phyloP scores from a whole-genome alignment of 2,113 vertebrate species.

The Colinus virginianus region DNA sequence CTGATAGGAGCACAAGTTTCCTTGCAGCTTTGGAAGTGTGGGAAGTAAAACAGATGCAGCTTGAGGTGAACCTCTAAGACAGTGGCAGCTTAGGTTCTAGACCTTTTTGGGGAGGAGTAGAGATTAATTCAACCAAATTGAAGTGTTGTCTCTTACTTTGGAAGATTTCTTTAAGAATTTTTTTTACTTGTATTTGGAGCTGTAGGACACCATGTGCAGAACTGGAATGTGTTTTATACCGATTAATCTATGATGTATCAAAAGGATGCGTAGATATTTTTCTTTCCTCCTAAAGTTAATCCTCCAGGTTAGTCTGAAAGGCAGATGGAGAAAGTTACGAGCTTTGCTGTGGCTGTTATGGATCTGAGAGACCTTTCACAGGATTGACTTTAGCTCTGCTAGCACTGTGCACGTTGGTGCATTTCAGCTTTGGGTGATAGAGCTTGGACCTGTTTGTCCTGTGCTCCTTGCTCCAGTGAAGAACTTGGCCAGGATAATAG shows the following conservation, averaged over 20 bases:
- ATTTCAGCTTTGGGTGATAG: not conserved
- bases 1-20: not conserved
- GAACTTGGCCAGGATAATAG: not conserved
- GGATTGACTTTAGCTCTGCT: not conserved
- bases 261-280: not conserved
- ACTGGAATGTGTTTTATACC: not conserved
- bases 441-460: not conserved
- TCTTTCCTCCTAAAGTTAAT: slow-evolving; percentile 1
- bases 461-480: not conserved
- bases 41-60: not conserved
- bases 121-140: not conserved
- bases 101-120: not conserved
- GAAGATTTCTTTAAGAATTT: not conserved
- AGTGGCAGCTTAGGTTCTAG: not conserved
- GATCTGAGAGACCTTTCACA: not conserved
- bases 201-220: not conserved
- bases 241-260: not conserved
- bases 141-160: not conserved
- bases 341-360: not conserved
- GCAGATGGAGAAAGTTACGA: not conserved
- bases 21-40: not conserved
- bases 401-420: rapidly evolving
- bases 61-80: not conserved
- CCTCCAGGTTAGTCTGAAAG: not conserved
- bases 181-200: not conserved